Conservation (phyloP, 2,113 vertebrate species). For the Gavia stellata region DNA sequence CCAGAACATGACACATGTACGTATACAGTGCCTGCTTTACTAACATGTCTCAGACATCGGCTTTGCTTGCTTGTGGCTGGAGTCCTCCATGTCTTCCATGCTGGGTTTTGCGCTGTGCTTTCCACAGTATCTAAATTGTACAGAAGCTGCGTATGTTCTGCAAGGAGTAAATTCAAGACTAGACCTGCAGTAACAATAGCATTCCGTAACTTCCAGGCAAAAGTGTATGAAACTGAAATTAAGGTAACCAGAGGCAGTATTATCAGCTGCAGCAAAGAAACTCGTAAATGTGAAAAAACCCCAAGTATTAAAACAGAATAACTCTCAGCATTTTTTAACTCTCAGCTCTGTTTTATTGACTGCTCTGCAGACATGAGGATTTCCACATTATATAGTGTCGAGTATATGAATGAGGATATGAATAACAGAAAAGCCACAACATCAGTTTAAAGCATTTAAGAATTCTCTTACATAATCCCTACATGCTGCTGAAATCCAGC, state of each 20-base stretch:
- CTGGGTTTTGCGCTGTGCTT: not conserved
- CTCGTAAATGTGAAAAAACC: not conserved
- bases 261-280: not conserved
- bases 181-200: not conserved
- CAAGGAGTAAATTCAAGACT: not conserved
- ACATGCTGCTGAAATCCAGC: not conserved
- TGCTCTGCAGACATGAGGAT: not conserved
- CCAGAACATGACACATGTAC: not conserved
- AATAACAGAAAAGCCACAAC: not conserved
- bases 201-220: not conserved
- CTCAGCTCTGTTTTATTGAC: not conserved
- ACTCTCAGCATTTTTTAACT: not conserved
- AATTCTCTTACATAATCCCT: not conserved
- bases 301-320: not conserved
- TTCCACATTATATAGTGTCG: not conserved
- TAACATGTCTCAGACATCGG: not conserved
- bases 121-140: not conserved
- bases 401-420: not conserved
- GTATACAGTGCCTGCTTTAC: conserved; percentile 18
- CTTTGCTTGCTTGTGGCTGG: conserved; percentile 49
- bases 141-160: not conserved
- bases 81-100: not conserved
- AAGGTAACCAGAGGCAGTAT: not conserved
- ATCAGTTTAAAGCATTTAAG: not conserved
- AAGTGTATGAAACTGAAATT: not conserved